Evolutionary conservation across 2,797 vertebrate genomes (phyloP).

Genomic region (Enteromius unitaeniatus): DNA sequence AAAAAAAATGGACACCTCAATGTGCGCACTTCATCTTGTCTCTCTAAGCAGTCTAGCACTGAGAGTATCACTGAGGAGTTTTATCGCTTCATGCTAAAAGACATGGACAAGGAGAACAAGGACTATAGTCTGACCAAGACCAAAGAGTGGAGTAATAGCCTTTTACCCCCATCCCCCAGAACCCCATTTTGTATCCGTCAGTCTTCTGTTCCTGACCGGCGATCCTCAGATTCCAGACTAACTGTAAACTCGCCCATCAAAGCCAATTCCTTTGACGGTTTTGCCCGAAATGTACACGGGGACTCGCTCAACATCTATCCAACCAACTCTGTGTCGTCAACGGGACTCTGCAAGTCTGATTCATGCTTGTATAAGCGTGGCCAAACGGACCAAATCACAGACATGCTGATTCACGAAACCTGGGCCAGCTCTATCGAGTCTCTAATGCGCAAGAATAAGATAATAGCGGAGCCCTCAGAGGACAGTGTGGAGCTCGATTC

Average conservation of each 20-base stretch:
- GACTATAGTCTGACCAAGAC: constrained; percentile 82
- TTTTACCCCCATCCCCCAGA: constrained; percentile 84
- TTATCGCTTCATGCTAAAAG: constrained; percentile 93
- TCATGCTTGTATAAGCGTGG: constrained; percentile 92
- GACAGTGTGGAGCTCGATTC: constrained; percentile 78
- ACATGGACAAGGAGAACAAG: constrained; percentile 91
- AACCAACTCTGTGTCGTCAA: constrained; percentile 78
- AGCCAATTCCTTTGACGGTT: constrained; percentile 95
- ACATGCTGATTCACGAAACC: constrained; percentile 95
- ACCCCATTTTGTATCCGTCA: constrained; percentile 90
- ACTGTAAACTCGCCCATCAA: constrained; percentile 90
- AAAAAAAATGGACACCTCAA: constrained; percentile 90
- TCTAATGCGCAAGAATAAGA: constrained; percentile 97
- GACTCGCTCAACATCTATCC: constrained; percentile 86
- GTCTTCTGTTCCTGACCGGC: constrained; percentile 89
- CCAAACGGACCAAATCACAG: constrained; percentile 89
- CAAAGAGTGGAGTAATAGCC: constrained; percentile 87
- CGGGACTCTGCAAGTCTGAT: constrained; percentile 93
- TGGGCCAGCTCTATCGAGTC: constrained; percentile 97
- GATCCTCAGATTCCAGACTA: constrained; percentile 85
- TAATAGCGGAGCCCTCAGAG: constrained; percentile 82
- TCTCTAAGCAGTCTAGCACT: constrained; percentile 97
- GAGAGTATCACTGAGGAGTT: constrained; percentile 99
- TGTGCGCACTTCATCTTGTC: constrained; percentile 83
- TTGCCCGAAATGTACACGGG: constrained; percentile 82